Evolutionary conservation across 2,888 invertebrate genomes (phyloP), one percentile per base, ranked within the genome.

Genomic region (Spisula subtruncata): DNA sequence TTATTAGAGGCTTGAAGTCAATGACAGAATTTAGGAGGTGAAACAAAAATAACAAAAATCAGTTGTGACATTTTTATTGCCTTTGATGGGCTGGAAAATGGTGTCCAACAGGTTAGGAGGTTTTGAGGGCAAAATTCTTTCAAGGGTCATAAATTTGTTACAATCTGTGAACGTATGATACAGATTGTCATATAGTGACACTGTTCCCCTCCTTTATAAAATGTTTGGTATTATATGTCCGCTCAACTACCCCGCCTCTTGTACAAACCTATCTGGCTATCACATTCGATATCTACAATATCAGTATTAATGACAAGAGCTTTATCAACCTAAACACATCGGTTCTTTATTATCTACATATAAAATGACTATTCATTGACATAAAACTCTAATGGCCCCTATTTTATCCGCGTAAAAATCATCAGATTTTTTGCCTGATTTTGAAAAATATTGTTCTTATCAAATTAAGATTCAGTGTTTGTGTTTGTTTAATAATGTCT

Each of bases 401-500:
- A 75, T 75, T 75, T 75, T 75, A 75, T 75, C 75, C 75, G 18
- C 18, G 35, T 75, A 16, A 75, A n/a, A 75, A 75, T 75, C 75
- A 75, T 75, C 29, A 75, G 75, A 75, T 75, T 18, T 32, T 4
- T 18, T 75, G 16, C 18, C 75, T 75, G 75, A 75, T 75, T 75
- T 35, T 75, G 75, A 75, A 32, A 32, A 32, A 16, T 41, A 41
- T 16, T 32, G 32, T 32, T 32, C 60, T 75, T 32, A 75, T 75
- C 75, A 35, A 75, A 18, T 32, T 32, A 18, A 32, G 75, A 16
- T 32, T 18, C 75, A 6, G n/a, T 75, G 32, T 75, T 75, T 75
- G n/a, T 75, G 32, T 75, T 75, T 75, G 75, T 75, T 75, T 75
- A 75, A 75, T 75, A 18, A 75, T 75, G 25, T 75, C 75, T 25